Conservation (phyloP, 2,797 vertebrate genomes). For the Gobio occitaniae region DNA sequence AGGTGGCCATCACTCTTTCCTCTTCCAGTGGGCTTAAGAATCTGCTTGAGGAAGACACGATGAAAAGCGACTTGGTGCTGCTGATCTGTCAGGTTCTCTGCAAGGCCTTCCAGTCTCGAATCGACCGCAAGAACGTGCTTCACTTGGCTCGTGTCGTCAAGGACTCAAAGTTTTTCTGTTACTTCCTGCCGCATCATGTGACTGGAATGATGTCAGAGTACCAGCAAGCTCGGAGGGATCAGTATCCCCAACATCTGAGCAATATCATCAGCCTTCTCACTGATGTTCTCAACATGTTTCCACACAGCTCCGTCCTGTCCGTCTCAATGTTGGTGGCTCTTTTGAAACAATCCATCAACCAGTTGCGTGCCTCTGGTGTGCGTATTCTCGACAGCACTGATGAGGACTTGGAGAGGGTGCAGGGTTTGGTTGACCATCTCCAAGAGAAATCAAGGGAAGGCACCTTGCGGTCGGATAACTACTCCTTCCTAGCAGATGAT, state of each 20-base stretch:
- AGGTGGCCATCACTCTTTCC: conserved; percentile 85
- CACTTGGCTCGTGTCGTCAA: conserved; percentile 84
- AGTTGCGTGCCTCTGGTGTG: conserved; percentile 81
- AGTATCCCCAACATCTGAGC: conserved; percentile 83
- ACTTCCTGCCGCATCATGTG: conserved; percentile 83
- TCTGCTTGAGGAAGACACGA: conserved; percentile 73
- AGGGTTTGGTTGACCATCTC: conserved; percentile 79
- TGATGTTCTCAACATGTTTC: conserved; percentile 84
- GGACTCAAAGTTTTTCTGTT: conserved; percentile 85
- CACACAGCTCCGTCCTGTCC: conserved; percentile 83
- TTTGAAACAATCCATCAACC: conserved; percentile 79
- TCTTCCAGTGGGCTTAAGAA: conserved; percentile 73
- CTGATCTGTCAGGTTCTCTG: conserved; percentile 84
- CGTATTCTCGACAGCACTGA: conserved; percentile 77
- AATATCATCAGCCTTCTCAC: conserved; percentile 85
- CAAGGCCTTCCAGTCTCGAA: conserved; percentile 83
- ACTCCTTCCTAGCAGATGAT: conserved; percentile 71
- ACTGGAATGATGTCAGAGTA: conserved; percentile 80
- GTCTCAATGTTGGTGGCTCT: conserved; percentile 81
- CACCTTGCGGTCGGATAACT: conserved; percentile 79
- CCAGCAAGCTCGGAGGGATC: conserved; percentile 67
- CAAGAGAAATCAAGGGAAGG: conserved; percentile 85
- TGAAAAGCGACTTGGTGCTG: conserved; percentile 81
- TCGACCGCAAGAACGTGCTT: conserved; percentile 80
- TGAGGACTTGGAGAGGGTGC: conserved; percentile 77